Percentiles rank a stretch among this genome's conserved stretches.
phyloP scores from a whole-genome alignment of 2,113 vertebrate species.

The Macrotus californicus region DNA sequence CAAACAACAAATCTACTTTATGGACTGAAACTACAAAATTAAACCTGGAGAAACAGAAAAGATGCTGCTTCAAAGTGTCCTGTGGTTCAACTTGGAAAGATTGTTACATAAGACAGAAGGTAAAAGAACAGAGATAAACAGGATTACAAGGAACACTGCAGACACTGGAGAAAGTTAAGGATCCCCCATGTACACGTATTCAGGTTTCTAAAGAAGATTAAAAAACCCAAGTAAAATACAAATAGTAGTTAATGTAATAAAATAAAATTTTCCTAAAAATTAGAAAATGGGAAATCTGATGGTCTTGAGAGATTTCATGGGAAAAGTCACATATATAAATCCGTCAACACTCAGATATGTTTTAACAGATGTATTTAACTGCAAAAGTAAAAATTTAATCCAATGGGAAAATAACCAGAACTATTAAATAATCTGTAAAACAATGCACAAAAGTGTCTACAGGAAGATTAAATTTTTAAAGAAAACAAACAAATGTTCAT shows the following conservation, averaged over 20 bases:
- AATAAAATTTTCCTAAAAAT: not conserved
- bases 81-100: not conserved
- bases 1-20: not conserved
- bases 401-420: not conserved
- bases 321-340: not conserved
- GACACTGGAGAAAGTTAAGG: not conserved
- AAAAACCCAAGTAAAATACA: not conserved
- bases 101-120: not conserved
- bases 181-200: not conserved
- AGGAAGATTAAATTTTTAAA: conserved; percentile 1
- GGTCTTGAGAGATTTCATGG: not conserved
- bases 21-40: not conserved
- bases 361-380: not conserved
- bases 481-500: not conserved
- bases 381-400: not conserved
- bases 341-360: not conserved
- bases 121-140: not conserved
- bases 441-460: not conserved
- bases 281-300: not conserved
- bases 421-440: not conserved
- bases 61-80: not conserved
- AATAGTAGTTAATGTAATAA: not conserved
- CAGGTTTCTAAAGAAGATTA: not conserved
- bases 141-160: not conserved
- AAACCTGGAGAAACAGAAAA: not conserved